Conservation (phyloP, 2,888 invertebrate species). For the Cancer borealis region DNA sequence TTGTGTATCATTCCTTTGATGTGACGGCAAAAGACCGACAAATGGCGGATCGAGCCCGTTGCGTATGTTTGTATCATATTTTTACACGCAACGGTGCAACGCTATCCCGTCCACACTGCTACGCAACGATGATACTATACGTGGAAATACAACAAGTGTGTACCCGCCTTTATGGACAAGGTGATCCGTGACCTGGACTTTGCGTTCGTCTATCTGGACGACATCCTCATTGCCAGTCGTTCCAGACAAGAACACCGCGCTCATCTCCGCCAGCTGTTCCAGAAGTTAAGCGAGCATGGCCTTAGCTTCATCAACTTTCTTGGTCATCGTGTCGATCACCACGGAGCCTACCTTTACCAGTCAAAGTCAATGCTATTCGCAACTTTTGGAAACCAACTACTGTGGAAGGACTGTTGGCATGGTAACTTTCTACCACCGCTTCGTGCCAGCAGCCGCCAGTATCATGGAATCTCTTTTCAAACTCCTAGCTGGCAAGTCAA, state of each 20-base stretch:
- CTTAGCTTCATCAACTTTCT: background rate
- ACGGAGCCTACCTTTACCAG: background rate
- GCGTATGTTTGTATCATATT: too few relatives aligned
- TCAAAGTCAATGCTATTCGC: constrained; percentile 41
- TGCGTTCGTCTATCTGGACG: constrained; percentile 13
- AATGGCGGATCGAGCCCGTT: too few relatives aligned
- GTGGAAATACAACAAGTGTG: background rate
- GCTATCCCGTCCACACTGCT: background rate
- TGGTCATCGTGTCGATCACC: background rate
- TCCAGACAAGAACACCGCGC: too few relatives aligned
- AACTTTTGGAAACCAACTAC: background rate
- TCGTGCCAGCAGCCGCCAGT: background rate
- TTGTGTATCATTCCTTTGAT: too few relatives aligned
- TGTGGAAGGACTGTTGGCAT: background rate
- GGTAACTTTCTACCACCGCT: background rate
- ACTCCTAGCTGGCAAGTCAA: background rate
- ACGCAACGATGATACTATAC: too few relatives aligned
- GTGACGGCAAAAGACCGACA: too few relatives aligned
- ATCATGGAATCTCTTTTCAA: constrained; percentile 16
- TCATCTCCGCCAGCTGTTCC: too few relatives aligned
- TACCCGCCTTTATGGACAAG: background rate
- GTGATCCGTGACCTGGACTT: background rate
- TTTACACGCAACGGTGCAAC: background rate
- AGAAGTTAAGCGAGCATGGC: background rate
- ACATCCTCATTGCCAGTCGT: constrained; percentile 41